Evolutionary conservation across 2,888 invertebrate species (phyloP).

Genomic region (Drosophila robusta): DNA sequence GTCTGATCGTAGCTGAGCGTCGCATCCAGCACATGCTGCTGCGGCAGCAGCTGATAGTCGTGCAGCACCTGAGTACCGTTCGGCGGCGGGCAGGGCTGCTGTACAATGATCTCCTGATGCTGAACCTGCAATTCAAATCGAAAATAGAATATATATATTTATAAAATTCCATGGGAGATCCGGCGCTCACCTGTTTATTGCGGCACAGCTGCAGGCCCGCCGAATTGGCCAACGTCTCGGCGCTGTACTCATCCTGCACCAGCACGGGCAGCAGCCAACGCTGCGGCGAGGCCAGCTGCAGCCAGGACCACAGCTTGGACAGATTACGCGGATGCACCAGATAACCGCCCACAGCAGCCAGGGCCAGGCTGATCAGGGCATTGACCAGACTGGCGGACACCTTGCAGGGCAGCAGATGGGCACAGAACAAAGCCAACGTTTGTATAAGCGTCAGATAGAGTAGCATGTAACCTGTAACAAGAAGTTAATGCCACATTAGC

Average conservation of each 20-base stretch:
- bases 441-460: constrained; percentile 90
- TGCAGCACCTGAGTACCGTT: constrained; percentile 90
- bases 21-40: constrained; percentile 86
- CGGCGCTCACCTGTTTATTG: constrained; percentile 88
- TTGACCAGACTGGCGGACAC: constrained; percentile 88
- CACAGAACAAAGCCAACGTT: constrained; percentile 88
- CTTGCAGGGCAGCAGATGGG: constrained; percentile 89
- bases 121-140: constrained; percentile 87
- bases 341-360: constrained; percentile 89
- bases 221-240: constrained; percentile 87
- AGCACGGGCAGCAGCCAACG: constrained; percentile 90
- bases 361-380: constrained; percentile 87
- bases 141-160: too few species aligned
- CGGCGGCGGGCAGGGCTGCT: constrained; percentile 92
- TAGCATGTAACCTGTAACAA: constrained; percentile 88
- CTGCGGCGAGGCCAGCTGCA: constrained; percentile 89
- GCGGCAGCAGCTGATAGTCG: constrained; percentile 86
- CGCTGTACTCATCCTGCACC: constrained; percentile 88
- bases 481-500: neutral
- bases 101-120: constrained; percentile 94
- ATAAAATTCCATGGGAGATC: too few species aligned
- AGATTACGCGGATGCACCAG: constrained; percentile 89
- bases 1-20: constrained; percentile 86
- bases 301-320: constrained; percentile 88
- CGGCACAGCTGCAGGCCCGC: constrained; percentile 87